A percentile compares a stretch with the other conserved stretches of the same genome.
Evolutionary conservation across 2,113 vertebrate genomes (phyloP).

Genomic region (Pagrus major): DNA sequence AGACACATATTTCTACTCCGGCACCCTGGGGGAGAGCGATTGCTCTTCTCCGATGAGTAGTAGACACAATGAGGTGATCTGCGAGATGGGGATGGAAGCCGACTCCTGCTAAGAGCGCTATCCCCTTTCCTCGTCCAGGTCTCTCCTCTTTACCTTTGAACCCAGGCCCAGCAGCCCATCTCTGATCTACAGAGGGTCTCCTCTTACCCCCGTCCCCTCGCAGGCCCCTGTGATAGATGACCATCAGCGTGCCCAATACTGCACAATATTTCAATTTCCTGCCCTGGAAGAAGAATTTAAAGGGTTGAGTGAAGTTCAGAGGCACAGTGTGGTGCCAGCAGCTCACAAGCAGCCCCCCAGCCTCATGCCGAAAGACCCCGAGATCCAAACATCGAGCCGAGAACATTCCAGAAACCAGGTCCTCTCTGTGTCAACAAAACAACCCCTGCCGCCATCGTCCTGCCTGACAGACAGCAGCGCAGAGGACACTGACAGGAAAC

Average conservation of each 20-base stretch:
- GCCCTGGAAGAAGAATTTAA: constrained; percentile 90
- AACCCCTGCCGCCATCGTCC: constrained; percentile 50
- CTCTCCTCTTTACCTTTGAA: constrained; percentile 79
- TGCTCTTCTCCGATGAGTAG: constrained; percentile 26
- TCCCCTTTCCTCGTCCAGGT: constrained; percentile 59
- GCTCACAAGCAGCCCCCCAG: constrained; percentile 77
- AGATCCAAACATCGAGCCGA: constrained; percentile 89
- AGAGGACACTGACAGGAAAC: constrained; percentile 46
- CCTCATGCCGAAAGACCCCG: constrained; percentile 83
- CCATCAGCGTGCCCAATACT: constrained; percentile 88
- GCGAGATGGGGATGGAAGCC: constrained; percentile 46
- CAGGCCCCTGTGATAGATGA: constrained; percentile 89
- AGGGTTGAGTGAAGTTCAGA: constrained; percentile 93
- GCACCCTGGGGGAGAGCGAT: constrained; percentile 26
- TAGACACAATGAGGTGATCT: constrained; percentile 1
- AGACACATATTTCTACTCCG: not conserved
- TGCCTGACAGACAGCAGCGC: constrained; percentile 44
- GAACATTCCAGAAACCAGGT: constrained; percentile 86
- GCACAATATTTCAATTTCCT: constrained; percentile 98
- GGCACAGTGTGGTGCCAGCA: constrained; percentile 92
- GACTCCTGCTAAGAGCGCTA: constrained; percentile 58
- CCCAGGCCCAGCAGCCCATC: constrained; percentile 70
- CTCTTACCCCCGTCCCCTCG: constrained; percentile 62
- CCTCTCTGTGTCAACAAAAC: constrained; percentile 73
- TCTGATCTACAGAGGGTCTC: constrained; percentile 75